Evolutionary conservation across 1,140 invertebrate species (phyloP), one percentile per base, ranked within the genome.

Genomic region (Acromyrmex charruanus): DNA sequence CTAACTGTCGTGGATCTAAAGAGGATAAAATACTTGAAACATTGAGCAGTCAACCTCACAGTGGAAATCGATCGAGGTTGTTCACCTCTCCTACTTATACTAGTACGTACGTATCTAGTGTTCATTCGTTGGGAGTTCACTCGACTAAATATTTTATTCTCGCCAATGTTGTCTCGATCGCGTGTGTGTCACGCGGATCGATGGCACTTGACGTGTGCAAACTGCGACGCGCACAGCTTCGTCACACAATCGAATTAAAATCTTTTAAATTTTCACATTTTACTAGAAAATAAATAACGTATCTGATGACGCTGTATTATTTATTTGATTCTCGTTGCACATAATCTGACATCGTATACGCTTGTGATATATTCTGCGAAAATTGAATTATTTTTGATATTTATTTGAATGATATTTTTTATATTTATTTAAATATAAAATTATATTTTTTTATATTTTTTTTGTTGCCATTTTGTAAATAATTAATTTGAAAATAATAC

Each of bases 81-180:
- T 84, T 84, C 80, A 84, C 80, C 80, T 74, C 10, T 74, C 39
- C 69, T 82, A 82, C 53, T 74, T 84, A 84, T 61, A 69, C 58
- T 25, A 31, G 35, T 49, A 44, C 69, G 51, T 21, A 82, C 21
- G 39, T 75, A 63, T 61, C 39, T 61, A 61, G 55, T 84, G 69
- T 84, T 72, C 55, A 72, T 51, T 84, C 55, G 39, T 74, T 61
- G 68, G 25, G 7, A 59, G n/a, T 44, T 21, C 18, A 61, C 2
- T 18, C 55, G 39, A 35, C 7, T 84, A 84, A 75, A 84, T 84
- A 63, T 84, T 84, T 75, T 63, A 84, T 75, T 75, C 4, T n/a
- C 9, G 21, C 25, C 55, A 55, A 59, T 28, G 25, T 35, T 61
- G 49, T 74, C 25, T 21, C 53, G 21, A 14, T 9, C 10, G 4